Percentiles rank a stretch among this genome's conserved stretches.
phyloP scores from a whole-genome alignment of 2,113 vertebrate species.

The Mola mola region DNA sequence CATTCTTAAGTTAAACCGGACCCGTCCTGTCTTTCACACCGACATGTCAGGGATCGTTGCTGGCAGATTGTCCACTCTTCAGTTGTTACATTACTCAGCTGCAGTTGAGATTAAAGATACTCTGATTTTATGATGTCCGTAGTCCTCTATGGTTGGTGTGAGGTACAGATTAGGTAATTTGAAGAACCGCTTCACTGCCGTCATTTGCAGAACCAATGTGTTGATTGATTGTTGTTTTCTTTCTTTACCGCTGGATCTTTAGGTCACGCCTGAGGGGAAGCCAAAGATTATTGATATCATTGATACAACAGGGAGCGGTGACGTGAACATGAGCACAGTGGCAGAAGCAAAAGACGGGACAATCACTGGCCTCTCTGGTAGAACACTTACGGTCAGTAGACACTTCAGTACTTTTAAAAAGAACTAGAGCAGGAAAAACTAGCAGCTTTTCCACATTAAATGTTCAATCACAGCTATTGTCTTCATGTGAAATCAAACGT shows the following conservation, averaged over 20 bases:
- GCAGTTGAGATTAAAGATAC: no score
- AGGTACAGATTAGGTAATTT: no score
- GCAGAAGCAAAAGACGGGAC: constrained; percentile 90
- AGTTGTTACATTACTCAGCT: no score
- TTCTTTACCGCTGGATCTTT: constrained; percentile 24
- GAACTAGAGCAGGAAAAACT: background rate
- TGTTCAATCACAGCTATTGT: background rate
- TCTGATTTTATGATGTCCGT: no score
- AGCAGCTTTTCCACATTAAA: background rate
- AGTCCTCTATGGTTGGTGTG: no score
- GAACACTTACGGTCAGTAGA: constrained; percentile 87
- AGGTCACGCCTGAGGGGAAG: constrained; percentile 95
- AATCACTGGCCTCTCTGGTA: constrained; percentile 90
- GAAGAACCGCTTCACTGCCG: no score
- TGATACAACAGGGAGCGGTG: constrained; percentile 97
- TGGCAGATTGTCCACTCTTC: no score
- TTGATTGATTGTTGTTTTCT: background rate
- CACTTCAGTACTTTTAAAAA: background rate
- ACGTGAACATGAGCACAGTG: constrained; percentile 91
- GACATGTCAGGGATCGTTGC: no score
- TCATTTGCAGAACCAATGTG: no score
- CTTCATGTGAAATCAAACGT: no score
- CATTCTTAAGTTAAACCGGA: no score
- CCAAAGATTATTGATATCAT: constrained; percentile 98
- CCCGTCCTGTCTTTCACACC: no score